Base-by-base conservation (phyloP, 1,140 invertebrate genomes). In the Neodiprion fabricii region DNA sequence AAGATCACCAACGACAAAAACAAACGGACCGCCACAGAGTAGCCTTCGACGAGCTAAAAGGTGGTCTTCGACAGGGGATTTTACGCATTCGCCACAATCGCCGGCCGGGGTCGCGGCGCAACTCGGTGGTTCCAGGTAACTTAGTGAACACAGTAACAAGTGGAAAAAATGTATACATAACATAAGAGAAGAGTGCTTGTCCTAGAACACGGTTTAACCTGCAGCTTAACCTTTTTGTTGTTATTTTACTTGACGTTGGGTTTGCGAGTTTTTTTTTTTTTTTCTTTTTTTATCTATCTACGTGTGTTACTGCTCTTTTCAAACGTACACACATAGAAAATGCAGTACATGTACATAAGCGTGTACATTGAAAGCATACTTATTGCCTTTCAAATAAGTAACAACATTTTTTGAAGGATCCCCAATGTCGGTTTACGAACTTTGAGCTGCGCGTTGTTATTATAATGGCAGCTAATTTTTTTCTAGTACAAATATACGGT, bases 31-130 rank as follows among this genome's bases (percentile, higher is more conserved):
- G 70, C 83, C 86, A 4, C 86, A 85, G 74, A 84, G 83, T 78
- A 88, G 83, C 74, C 78, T 88, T 53, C 80, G 89, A 79, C 90
- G 90, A 79, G 92, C 92, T 69, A 96, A 96, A 89, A 88, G 95
- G 74, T 96, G 95, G 95, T 95, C 91, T 79, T 95, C 94, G 5
- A 96, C 94, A 0, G 94, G 94, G 61, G 95, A 96, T 86, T 96
- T 96, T 81, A 90, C 87, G 23, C 86, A 89, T 81, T 88, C 87
- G 21, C 87, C 86, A 66, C 82, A 86, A 85, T 84, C 82, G 68
- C 82, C 85, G 28, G 28, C 28, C 71, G 84, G 83, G 72, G 85
- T 84, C 67, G 89, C 86, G 82, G 83, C 82, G 48, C 87, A 87
- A 76, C 81, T 87, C 67, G 83, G 87, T 74, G 88, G 88, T 81